Conservation (phyloP, 1,140 invertebrate genomes). For the Ditylenchus dipsaci region DNA sequence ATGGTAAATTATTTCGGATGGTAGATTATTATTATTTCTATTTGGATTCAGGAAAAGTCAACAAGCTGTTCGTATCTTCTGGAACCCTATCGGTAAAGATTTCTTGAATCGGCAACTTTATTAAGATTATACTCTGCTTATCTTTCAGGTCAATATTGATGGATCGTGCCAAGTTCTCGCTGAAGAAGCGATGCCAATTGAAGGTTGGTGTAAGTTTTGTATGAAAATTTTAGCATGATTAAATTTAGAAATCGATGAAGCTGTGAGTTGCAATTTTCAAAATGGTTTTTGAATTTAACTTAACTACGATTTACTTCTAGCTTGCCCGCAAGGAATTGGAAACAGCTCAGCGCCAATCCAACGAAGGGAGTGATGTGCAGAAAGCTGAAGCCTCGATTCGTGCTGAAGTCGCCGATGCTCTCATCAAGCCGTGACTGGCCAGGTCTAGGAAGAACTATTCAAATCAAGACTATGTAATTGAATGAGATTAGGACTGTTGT, state of each 20-base stretch:
- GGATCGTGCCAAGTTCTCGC: conserved; percentile 96
- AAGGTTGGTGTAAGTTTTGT: neutral
- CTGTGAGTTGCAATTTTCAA: conserved; percentile 42
- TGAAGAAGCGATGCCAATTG: conserved; percentile 87
- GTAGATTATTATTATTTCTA: neutral
- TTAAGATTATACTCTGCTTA: no score
- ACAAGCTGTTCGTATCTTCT: conserved; percentile 77
- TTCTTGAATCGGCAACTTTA: no score
- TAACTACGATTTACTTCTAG: conserved; percentile 20
- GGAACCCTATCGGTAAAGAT: conserved; percentile 80
- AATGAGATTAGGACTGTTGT: no score
- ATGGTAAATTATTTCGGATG: conserved; percentile 64
- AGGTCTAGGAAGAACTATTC: neutral
- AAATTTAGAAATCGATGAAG: conserved; percentile 68
- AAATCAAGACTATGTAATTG: no score
- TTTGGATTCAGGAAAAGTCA: conserved; percentile 37
- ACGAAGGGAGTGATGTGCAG: conserved; percentile 48
- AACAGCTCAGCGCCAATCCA: conserved; percentile 41
- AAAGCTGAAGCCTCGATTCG: conserved; percentile 51
- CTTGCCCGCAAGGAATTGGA: conserved; percentile 35
- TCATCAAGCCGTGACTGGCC: conserved; percentile 49
- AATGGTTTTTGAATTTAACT: neutral
- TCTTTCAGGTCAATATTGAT: conserved; percentile 72
- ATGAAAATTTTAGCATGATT: neutral
- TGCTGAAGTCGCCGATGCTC: conserved; percentile 52